Base-by-base conservation (phyloP, 2,888 invertebrate species). In the Latrodectus elegans region DNA sequence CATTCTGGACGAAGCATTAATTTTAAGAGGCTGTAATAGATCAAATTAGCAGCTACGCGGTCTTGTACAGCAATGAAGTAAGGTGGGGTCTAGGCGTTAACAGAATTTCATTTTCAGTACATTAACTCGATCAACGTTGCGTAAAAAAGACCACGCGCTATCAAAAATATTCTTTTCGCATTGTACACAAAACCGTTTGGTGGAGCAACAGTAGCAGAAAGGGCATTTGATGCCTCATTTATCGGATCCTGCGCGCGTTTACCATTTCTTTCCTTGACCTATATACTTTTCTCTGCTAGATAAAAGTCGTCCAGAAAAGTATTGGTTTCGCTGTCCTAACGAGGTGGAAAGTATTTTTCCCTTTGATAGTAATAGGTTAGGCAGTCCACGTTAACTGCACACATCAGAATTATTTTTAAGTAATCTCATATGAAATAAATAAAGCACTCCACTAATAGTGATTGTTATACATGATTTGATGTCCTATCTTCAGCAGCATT, bases 181-280 rank as follows among this genome's bases (percentile, higher is more conserved):
- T 76, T 86, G 72, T 86, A 86, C 86, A 86, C 86, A 86, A 80
- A 81, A 80, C 86, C 67, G 86, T 86, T 86, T 86, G 86, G 17
- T 26, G 86, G 65, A 86, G 86, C 86, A 86, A 86, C 86, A 86
- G 86, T 86, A 86, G 86, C 86, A 80, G 86, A 86, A 86, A 86
- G 81, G 81, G 71, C 72, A 86, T 86, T 86, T 86, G 86, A 80
- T 86, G 86, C 86, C 72, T 76, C 86, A 86, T 86, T 86, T 86
- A 86, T 86, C 74, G 76, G 84, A 53, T 17, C 26, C 68, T 22
- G 55, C 68, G 71, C 53, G 67, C 78, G 68, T 38, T 78, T 51
- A 26, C 78, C 55, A 74, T 79, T 79, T 84, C 79, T 85, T 75
- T 51, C 4, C 71, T 38, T 76, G 80, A 81, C 86, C 86, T 81